Evolutionary conservation across 2,888 invertebrate species (phyloP), one percentile per base, ranked within the genome.

Genomic region (Phaedon cochleariae): DNA sequence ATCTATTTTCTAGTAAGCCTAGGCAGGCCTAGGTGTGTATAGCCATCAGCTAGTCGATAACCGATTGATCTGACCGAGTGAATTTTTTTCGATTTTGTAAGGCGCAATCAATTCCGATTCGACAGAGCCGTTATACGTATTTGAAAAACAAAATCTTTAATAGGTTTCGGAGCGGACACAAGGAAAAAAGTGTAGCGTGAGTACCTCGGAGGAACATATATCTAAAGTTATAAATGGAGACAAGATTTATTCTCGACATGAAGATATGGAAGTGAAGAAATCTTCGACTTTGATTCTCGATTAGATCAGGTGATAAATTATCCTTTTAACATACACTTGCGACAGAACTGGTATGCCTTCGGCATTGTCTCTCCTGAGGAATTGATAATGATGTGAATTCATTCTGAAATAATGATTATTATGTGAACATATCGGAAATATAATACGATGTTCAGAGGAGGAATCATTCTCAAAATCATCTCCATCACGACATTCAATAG

Each of bases 211-310:
- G 59, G 62, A 45, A 65, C 63, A 70, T 70, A 61, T 59, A 64
- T 70, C 70, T 70, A 65, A 21, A 54, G 61, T 67, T 67, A 71
- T 71, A 71, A 71, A 71, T 71, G 67, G 67, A 69, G 63, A 69
- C 67, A 64, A 65, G 68, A 71, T 71, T 71, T 71, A 71, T 71
- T 63, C 62, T 62, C 63, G 70, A 71, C 70, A 57, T 65, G 67
- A 54, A 62, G 63, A 59, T 67, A 68, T 68, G 68, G 67, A 71
- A 68, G 70, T 69, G 70, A 63, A 65, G 70, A 71, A 68, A 68
- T 67, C 67, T 67, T 48, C 64, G 65, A 53, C 65, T 67, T 70
- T 63, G 69, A 70, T 67, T 65, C 65, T 63, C 69, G 69, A 70
- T 70, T 67, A 70, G 69, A 70, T 70, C 63, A 51, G 31, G 34